Evolutionary conservation across 2,113 vertebrate species (phyloP).

Genomic region (Dasyornis broadbenti): DNA sequence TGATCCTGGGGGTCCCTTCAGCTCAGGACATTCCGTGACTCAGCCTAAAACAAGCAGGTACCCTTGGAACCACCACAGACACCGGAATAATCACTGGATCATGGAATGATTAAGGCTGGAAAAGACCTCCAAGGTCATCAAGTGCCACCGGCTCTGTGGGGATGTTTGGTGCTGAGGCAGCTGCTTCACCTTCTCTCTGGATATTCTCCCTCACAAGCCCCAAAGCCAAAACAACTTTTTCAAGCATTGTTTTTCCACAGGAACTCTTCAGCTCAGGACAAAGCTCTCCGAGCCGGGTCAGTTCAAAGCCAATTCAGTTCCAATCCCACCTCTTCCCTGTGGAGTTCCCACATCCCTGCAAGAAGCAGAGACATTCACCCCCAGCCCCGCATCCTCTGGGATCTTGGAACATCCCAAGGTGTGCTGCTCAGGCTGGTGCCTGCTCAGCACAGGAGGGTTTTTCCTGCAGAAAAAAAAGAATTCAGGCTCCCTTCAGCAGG

Average conservation of each 20-base stretch:
- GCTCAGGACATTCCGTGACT: background rate
- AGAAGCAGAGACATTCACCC: background rate
- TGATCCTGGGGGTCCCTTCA: background rate
- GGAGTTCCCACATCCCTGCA: background rate
- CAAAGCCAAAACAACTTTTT: background rate
- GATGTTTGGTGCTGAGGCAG: background rate
- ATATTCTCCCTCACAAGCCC: background rate
- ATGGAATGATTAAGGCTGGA: background rate
- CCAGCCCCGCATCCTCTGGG: background rate
- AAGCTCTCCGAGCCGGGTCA: background rate
- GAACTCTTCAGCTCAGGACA: background rate
- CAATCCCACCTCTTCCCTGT: background rate
- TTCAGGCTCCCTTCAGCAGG: background rate
- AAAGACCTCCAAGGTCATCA: background rate
- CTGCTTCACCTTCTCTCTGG: background rate
- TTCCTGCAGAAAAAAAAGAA: background rate
- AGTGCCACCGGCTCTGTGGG: background rate
- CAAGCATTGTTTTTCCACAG: background rate
- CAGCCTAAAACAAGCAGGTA: background rate
- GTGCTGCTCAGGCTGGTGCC: slow-evolving; percentile 21
- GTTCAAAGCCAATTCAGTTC: background rate
- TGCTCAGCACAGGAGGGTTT: background rate
- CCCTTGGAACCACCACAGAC: background rate
- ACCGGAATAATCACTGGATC: background rate
- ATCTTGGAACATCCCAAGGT: background rate